phyloP scores from a whole-genome alignment of 2,113 vertebrate species.

The Paraplagusia blochii region DNA sequence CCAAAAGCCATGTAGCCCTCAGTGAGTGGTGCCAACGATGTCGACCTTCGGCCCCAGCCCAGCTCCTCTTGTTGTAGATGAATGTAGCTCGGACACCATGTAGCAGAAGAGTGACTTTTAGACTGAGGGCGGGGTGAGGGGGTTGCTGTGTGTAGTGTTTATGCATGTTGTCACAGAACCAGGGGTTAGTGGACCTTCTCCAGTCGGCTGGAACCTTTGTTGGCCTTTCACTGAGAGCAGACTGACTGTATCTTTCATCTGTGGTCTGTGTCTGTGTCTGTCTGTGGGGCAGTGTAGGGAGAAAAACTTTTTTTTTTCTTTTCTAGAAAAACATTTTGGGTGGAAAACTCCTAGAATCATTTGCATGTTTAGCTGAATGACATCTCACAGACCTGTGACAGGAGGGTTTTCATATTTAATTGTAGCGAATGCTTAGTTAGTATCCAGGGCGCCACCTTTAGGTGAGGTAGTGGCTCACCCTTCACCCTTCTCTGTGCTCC shows the following conservation, averaged over 20 bases:
- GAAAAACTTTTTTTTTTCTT: conserved; percentile 25
- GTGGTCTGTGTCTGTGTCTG: conserved; percentile 65
- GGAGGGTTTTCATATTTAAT: conserved; percentile 58
- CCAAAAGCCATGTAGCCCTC: conserved; percentile 68
- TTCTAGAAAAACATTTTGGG: conserved; percentile 23
- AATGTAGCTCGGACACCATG: conserved; percentile 82
- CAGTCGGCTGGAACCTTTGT: conserved; percentile 48
- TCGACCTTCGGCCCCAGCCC: conserved; percentile 73
- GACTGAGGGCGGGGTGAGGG: conserved; percentile 57
- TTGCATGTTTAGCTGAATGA: conserved; percentile 73
- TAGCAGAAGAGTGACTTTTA: conserved; percentile 78
- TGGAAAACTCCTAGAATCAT: conserved; percentile 53
- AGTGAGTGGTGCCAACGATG: conserved; percentile 52
- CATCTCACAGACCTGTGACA: conserved; percentile 65
- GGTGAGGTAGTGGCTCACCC: conserved; percentile 32
- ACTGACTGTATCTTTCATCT: conserved; percentile 63
- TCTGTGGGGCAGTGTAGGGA: conserved; percentile 43
- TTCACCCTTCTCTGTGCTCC: conserved; percentile 44
- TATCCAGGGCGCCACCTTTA: conserved; percentile 58
- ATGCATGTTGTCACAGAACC: conserved; percentile 77
- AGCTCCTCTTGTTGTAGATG: conserved; percentile 77
- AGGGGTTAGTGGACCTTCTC: conserved; percentile 71
- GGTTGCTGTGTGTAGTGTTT: conserved; percentile 69
- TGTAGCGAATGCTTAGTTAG: conserved; percentile 62
- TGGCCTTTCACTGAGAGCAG: conserved; percentile 51